These are phyloP conservation scores for Clytia hemisphaerica DNA, from an alignment of 30 jellyfish, hydroid and myxozoan genomes.

Conservation along the genomic window DNA sequence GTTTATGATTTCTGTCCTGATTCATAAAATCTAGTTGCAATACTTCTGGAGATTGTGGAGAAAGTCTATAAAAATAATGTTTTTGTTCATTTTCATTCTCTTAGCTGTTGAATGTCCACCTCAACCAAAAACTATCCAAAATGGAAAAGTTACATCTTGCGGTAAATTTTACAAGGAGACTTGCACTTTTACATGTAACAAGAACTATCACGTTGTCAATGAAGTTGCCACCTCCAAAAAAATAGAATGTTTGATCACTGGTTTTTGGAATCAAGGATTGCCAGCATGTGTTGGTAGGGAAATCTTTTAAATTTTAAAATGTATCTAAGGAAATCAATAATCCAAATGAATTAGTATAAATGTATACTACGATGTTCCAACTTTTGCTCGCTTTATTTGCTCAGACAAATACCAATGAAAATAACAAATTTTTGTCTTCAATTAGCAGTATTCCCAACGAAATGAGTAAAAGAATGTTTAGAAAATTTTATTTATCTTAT, in stretches of 20 bases:
- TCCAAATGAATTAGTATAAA: too few relatives aligned
- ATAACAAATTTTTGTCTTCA: too few relatives aligned
- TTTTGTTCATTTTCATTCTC: too few relatives aligned
- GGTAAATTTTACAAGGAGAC: slow-evolving; percentile 63
- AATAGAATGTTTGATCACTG: slow-evolving; percentile 52
- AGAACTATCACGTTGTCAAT: slow-evolving; percentile 58
- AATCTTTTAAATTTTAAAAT: background rate
- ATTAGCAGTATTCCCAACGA: too few relatives aligned
- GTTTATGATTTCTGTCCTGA: too few relatives aligned
- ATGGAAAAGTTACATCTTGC: slow-evolving; percentile 76
- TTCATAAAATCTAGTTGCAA: too few relatives aligned
- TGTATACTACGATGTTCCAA: too few relatives aligned
- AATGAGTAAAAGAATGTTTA: background rate
- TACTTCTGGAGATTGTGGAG: too few relatives aligned
- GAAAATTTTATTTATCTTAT: background rate
- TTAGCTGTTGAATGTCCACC: slow-evolving; percentile 72
- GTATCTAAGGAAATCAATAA: too few relatives aligned
- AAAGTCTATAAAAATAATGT: too few relatives aligned
- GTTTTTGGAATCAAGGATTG: slow-evolving; percentile 56
- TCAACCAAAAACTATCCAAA: slow-evolving; percentile 43
- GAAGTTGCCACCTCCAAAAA: slow-evolving; percentile 63
- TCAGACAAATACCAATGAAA: too few relatives aligned
- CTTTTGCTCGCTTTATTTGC: too few relatives aligned
- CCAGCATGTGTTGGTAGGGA: slow-evolving; percentile 85
- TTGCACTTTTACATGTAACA: slow-evolving; percentile 67